Evolutionary conservation across 2,797 vertebrate species (phyloP).

Genomic region (Neomorphus geoffroyi): DNA sequence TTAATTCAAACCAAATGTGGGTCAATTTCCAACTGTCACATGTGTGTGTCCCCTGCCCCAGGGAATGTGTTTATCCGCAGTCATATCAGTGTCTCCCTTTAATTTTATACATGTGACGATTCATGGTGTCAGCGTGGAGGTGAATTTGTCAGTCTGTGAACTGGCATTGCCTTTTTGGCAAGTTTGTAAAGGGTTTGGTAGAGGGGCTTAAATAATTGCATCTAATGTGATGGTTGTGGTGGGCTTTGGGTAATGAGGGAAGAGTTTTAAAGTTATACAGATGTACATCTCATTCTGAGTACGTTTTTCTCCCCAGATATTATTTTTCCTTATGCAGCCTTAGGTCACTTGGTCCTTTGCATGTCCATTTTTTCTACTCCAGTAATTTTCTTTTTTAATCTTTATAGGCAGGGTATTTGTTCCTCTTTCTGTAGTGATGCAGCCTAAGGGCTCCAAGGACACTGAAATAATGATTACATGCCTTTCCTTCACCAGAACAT

Average conservation of each 20-base stretch:
- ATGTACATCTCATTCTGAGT: background rate
- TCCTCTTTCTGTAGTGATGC: background rate
- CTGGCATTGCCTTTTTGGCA: background rate
- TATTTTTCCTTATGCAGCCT: background rate
- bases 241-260: background rate
- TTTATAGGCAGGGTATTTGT: background rate
- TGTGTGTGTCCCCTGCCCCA: background rate
- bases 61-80: constrained; percentile 35
- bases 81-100: background rate
- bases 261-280: background rate
- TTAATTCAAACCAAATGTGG: constrained; percentile 78
- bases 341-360: background rate
- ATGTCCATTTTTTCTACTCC: background rate
- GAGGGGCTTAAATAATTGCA: background rate
- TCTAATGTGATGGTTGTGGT: background rate
- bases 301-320: background rate
- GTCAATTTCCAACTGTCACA: constrained; percentile 39
- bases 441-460: background rate
- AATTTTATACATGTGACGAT: background rate
- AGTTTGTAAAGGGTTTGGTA: background rate
- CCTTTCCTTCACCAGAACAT: background rate
- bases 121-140: background rate
- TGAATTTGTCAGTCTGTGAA: background rate
- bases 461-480: background rate
- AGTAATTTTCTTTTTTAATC: background rate